Evolutionary conservation across 2,888 invertebrate species (phyloP).

Genomic region (Patella depressa): DNA sequence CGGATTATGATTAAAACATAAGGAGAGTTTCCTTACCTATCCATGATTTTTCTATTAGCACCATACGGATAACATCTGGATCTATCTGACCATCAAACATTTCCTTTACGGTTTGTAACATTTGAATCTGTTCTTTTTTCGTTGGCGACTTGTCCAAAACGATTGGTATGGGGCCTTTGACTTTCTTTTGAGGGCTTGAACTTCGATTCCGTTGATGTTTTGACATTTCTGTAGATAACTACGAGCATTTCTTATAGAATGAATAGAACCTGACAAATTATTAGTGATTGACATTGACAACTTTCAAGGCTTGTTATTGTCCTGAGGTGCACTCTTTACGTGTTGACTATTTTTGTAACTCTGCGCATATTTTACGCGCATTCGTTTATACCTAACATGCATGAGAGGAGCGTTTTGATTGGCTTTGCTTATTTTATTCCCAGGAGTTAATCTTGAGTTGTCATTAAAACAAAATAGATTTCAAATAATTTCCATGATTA

Average conservation of each 20-base stretch:
- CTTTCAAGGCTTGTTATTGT: too few species aligned
- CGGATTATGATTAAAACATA: neutral
- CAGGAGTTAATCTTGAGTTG: too few species aligned
- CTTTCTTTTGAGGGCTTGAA: constrained; percentile 31
- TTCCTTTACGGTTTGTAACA: constrained; percentile 53
- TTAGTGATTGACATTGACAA: too few species aligned
- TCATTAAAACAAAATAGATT: too few species aligned
- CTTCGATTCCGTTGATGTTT: constrained; percentile 31
- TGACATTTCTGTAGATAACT: constrained; percentile 25
- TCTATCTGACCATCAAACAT: constrained; percentile 62
- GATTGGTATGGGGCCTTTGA: neutral
- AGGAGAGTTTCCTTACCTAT: constrained; percentile 50
- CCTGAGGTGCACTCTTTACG: too few species aligned
- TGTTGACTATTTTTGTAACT: too few species aligned
- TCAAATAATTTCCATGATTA: too few species aligned
- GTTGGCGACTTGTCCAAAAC: constrained; percentile 18
- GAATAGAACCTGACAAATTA: too few species aligned
- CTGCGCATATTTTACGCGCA: neutral
- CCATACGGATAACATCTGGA: constrained; percentile 58
- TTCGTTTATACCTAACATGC: too few species aligned
- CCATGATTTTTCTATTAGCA: constrained; percentile 59
- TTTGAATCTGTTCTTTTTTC: constrained; percentile 22
- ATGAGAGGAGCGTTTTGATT: too few species aligned
- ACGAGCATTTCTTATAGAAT: constrained; percentile 10
- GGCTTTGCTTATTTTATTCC: too few species aligned